Base-by-base conservation (phyloP, 2,113 vertebrate species). In the Dendropsophus ebraccatus region DNA sequence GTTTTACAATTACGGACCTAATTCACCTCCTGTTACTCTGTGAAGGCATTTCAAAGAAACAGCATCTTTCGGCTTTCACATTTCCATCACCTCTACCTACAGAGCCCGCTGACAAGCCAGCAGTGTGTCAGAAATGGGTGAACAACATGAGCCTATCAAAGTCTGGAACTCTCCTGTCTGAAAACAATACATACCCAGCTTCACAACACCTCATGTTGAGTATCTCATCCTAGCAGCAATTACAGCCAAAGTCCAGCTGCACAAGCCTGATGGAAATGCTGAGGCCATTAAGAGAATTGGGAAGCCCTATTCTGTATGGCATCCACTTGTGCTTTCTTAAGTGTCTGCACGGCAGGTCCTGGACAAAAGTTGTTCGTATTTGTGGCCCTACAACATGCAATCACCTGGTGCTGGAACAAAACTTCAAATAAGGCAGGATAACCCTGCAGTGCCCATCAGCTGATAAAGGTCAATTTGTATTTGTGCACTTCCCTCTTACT, bases 231-330 rank as follows among this genome's bases (percentile, higher is more conserved):
- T 87, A 83, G 87, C 0, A 87, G 91, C 90, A 91, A 94, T 92
- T 91, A 92, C 87, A 89, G 92, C 87, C 85, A 79, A 87, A 90
- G 92, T 90, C 93, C 92, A 92, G 92, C 92, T 92, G 91, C 89
- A 93, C 91, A 91, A 91, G 87, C 80, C 87, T 89, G 89, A 92
- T 89, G 86, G 91, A 92, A 88, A 85, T 0, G 87, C 92, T 89
- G 90, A 65, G 91, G 77, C 76, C 88, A 91, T 86, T 90, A 88
- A 89, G 87, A 90, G 89, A 90, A 89, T 88, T 90, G 90, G 90
- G 67, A 91, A 91, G 92, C 2, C 8, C 90, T 89, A 90, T 91
- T 92, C 91, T 90, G 89, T 89, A 89, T 87, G 87, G 90, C 90
- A 28, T 87, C 90, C 91, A 89, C 89, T 85, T 87, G 91, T 87